Evolutionary conservation across 53 echinoderm and acorn worm genomes (phyloP), one percentile per base, ranked within the genome.

Genomic region (Patiria pectinifera): DNA sequence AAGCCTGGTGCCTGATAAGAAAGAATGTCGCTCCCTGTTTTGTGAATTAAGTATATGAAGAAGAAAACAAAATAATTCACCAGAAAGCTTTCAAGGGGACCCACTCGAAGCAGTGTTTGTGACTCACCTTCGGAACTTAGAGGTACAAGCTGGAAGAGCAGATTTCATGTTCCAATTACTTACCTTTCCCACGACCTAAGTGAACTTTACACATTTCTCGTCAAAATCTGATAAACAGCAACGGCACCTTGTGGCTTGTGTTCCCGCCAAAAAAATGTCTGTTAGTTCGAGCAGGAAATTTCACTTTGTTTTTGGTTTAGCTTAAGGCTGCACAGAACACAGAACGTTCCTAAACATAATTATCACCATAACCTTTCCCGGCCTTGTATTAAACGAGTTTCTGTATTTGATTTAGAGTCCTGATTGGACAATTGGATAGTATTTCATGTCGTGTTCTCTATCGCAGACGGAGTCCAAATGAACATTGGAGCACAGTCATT

Each of bases 171-270:
- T 19, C 80, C 80, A 79, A 46, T 46, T 79, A 16, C 11, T 12
- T 2, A 13, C 45, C 80, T 22, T 79, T 79, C 80, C 80, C 80
- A 79, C 80, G 80, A 47, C 80, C 80, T 45, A 79, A 46, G 80
- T 45, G 48, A 79, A 79, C 80, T 47, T 16, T 26, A 16, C 13
- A 46, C 15, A 79, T 79, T 79, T 79, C 80, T 46, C 11, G 80
- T 46, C 22, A 8, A 45, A 79, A 79, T 79, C 24, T 45, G 47
- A 79, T 79, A 79, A 79, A 79, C 45, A 79, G 47, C 45, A 79
- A 46, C 6, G 24, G 66, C 66, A 16, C 66, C 66, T 74, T 24
- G 22, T 15, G 80, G 80, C 4, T 44, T 9, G 46, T 46, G 45
- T 79, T 23, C 22, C 74, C 4, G 35, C 35, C 35, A 35, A 35